These are phyloP conservation scores for Heterotilapia buettikoferi DNA, from an alignment of 2,113 vertebrate species.

Conservation along the genomic window DNA sequence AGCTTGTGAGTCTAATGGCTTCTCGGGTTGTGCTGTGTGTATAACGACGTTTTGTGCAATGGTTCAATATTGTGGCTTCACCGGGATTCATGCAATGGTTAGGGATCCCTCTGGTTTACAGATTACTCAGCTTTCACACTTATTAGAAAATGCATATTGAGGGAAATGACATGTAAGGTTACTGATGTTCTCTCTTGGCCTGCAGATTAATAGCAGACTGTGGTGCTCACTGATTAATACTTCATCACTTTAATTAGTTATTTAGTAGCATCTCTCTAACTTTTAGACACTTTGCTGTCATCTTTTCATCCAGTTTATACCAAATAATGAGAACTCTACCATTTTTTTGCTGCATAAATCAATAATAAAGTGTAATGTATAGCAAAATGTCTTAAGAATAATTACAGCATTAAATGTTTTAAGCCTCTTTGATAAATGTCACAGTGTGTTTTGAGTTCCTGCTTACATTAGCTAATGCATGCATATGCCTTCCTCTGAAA, in stretches of 20 bases:
- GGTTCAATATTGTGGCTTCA: not conserved
- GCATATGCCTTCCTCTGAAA: constrained; percentile 6
- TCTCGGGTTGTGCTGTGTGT: not conserved
- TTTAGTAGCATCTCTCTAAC: not conserved
- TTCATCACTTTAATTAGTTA: constrained; percentile 33
- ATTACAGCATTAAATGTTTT: not conserved
- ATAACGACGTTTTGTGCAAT: constrained; percentile 13
- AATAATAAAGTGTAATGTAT: not conserved
- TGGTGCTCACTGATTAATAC: constrained; percentile 22
- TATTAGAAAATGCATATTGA: not conserved
- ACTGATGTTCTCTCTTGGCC: constrained; percentile 4
- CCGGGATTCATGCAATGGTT: constrained; percentile 6
- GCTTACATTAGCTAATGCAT: not conserved
- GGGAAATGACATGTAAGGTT: not conserved
- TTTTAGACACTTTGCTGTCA: constrained; percentile 3
- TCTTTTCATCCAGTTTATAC: constrained; percentile 5
- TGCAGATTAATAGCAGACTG: constrained; percentile 3
- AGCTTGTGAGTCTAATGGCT: constrained; percentile 12
- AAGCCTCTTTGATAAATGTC: constrained; percentile 2
- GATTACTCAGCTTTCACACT: not conserved
- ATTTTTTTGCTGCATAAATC: not conserved
- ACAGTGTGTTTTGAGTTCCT: not conserved
- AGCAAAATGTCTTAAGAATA: not conserved
- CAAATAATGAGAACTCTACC: not conserved
- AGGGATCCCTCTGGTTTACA: not conserved